phyloP scores from a whole-genome alignment of 2,888 invertebrate genomes.

The Ophonus ardosiacus region DNA sequence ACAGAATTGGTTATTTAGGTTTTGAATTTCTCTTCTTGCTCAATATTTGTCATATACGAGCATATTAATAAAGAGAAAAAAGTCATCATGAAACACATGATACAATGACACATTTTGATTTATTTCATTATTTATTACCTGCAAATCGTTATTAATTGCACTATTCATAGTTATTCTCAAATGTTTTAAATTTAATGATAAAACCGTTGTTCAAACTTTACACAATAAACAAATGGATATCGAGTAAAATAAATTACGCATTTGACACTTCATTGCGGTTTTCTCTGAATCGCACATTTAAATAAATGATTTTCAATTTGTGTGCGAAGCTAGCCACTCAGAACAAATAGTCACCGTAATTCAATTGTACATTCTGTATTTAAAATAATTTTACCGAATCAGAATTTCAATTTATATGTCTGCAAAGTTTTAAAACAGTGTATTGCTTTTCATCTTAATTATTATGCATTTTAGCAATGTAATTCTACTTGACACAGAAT shows the following conservation, averaged over 20 bases:
- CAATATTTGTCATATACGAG: too few relatives aligned
- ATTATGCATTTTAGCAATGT: too few relatives aligned
- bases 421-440: not conserved
- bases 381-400: not conserved
- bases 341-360: not conserved
- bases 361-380: not conserved
- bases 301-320: slow-evolving; percentile 5
- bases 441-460: not conserved
- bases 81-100: too few relatives aligned
- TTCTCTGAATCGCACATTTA: not conserved
- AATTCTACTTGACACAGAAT: too few relatives aligned
- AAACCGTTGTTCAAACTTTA: not conserved
- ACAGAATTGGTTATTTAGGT: too few relatives aligned
- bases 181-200: not conserved
- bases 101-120: too few relatives aligned
- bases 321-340: not conserved
- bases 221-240: not conserved
- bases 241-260: not conserved
- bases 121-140: not conserved
- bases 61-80: too few relatives aligned
- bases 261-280: not conserved
- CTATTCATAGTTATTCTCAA: too few relatives aligned
- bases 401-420: not conserved
- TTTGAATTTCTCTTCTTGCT: too few relatives aligned
- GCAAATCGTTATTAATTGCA: not conserved